Percentiles rank a stretch among this genome's conserved stretches.
These are phyloP conservation scores for Aplocera efformata DNA, from an alignment of 2,888 invertebrate genomes.

Conservation along the genomic window DNA sequence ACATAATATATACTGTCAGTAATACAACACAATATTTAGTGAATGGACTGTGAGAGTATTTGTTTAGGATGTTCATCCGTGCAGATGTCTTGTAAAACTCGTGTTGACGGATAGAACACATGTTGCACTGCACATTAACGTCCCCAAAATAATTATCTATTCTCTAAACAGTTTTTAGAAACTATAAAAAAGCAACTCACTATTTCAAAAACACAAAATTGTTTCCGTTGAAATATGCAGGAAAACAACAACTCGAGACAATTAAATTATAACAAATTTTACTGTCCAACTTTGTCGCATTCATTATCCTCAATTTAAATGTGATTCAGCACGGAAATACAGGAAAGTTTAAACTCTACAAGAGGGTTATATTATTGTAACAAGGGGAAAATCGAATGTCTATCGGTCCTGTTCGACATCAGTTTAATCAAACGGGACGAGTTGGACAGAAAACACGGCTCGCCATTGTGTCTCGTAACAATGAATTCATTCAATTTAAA, in stretches of 20 bases:
- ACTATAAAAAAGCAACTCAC: no score
- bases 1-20: constrained; percentile 43
- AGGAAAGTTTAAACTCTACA: constrained; percentile 63
- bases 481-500: constrained; percentile 8
- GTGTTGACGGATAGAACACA: constrained; percentile 22
- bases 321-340: constrained; percentile 33
- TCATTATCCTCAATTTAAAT: constrained; percentile 31
- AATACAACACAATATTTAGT: constrained; percentile 35
- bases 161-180: constrained; percentile 1
- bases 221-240: not conserved
- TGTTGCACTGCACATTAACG: constrained; percentile 32
- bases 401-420: constrained; percentile 29
- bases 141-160: constrained; percentile 16
- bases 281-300: constrained; percentile 1
- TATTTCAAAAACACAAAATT: not conserved
- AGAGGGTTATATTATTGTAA: constrained; percentile 47
- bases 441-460: constrained; percentile 30
- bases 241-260: not conserved
- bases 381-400: constrained; percentile 47
- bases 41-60: constrained; percentile 12
- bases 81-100: constrained; percentile 18
- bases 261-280: not conserved
- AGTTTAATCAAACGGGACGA: constrained; percentile 53
- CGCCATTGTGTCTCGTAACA: constrained; percentile 11
- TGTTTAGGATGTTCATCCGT: constrained; percentile 14